Conservation (phyloP, 2,797 vertebrate species). For the Cephalopachus bancanus region DNA sequence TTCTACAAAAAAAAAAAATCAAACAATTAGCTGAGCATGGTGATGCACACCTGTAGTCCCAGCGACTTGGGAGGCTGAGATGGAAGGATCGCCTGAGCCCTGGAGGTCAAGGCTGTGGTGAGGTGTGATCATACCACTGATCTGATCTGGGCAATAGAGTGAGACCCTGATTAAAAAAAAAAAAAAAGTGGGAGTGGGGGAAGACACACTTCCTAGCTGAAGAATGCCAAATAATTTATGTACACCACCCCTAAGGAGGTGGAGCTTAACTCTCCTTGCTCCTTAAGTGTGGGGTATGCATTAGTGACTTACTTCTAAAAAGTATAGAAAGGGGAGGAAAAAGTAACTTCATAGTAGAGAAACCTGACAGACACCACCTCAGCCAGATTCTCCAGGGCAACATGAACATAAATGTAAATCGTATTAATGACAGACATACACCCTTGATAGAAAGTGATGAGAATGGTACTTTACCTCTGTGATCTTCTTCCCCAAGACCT, state of each 20-base stretch:
- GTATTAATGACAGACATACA: background rate
- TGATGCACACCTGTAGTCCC: too few species aligned
- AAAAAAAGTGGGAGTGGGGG: background rate
- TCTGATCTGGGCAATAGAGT: too few species aligned
- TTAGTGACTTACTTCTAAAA: background rate
- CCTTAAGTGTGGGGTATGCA: background rate
- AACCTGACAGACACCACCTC: background rate
- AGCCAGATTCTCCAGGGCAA: background rate
- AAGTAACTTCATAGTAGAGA: background rate
- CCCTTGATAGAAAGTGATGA: background rate
- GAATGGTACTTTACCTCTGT: background rate
- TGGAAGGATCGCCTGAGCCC: too few species aligned
- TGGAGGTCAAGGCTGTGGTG: too few species aligned
- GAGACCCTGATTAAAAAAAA: background rate
- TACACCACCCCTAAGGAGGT: background rate
- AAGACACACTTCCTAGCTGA: background rate
- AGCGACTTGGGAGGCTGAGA: too few species aligned
- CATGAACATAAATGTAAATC: background rate
- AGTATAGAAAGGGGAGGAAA: background rate
- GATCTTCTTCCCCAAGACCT: background rate
- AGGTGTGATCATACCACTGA: too few species aligned
- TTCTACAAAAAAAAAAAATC: too few species aligned
- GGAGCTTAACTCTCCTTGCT: background rate
- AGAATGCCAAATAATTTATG: background rate
- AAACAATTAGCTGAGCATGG: too few species aligned